Base-by-base conservation (phyloP, 2,113 vertebrate genomes). In the Hemicordylus capensis region DNA sequence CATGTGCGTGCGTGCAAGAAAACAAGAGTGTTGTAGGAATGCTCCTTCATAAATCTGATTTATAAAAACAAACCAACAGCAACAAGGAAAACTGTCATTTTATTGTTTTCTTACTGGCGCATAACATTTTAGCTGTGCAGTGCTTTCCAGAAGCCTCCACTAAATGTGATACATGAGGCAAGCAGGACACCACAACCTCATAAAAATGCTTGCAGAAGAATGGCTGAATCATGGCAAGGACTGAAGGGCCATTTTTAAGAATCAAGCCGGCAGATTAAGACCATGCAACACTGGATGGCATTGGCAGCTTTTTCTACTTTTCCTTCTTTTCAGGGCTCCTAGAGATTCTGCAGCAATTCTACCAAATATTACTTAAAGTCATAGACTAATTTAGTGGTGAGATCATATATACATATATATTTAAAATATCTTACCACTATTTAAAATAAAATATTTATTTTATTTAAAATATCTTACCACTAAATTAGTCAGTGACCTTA, bases 131-230 rank as follows among this genome's bases (percentile, higher is more conserved):
- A 91, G 83, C 81, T 91, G 85, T 86, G 83, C 81, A 90, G 88
- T 88, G 76, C 84, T 91, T 94, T 92, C 90, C 78, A 86, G 93
- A 80, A 93, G 80, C 85, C 66, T 89, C 80, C 84, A 87, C 93
- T 90, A 90, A 95, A 89, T 39, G 61, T 88, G 80, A 75, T 67
- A 58, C 64, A 39, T 1, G 48, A 89, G 78, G 85, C 2, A 15
- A 63, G 83, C 39, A n/a, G 10, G 63, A 78, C 82, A 85, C 88
- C 89, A 89, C 82, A 88, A 89, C 89, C 92, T 89, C 84, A 31
- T 87, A 88, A 87, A 86, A 90, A 61, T 17, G 51, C 87, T 91
- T 90, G 79, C 85, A 74, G 58, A 90, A 80, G 7, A 88, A 86
- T 48, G 77, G 48, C 85, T 26, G 39, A 72, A 0, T 24, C 54